Evolutionary conservation across 2,113 vertebrate genomes (phyloP), one percentile per base, ranked within the genome.

Genomic region (Sula dactylatra): DNA sequence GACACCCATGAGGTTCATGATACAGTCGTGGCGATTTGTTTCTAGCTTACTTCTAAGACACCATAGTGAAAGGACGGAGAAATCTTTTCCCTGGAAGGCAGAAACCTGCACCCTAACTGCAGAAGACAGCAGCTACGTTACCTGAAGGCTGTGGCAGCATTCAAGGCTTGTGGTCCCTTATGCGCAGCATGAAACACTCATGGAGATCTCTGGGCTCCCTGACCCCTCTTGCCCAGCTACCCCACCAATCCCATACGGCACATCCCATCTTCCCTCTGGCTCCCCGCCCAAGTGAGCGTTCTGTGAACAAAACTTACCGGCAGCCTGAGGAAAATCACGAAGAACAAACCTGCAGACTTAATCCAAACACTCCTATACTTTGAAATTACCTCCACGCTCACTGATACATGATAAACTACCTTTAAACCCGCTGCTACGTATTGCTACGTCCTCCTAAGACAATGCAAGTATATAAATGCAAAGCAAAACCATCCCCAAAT

Each of bases 1-100:
- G 76, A 38, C 29, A 86, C 44, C n/a, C 71, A 38, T 31, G 32
- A 67, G 22, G n/a, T 7, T 83, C 24, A 22, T 0, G 0, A 6
- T 16, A 29, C 27, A 40, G 27, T 20, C 44, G 34, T 2, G 25
- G 19, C 2, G 0, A 77, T 54, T 61, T 10, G 24, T 56, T 86
- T 89, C 49, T 17, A 80, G 36, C 24, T 87, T 62, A 15, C 27
- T 70, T 58, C 65, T 59, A 86, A 22, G 21, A 12, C 21, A 25
- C 12, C 1, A 1, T 17, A 70, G 40, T 34, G 49, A 58, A 84
- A 73, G 62, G 45, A 77, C 3, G 5, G 38, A 85, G 45, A 65
- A 72, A 18, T 16, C 31, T 34, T 22, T 29, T 32, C 42, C 72
- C 71, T 44, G 40, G 44, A 45, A 91, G 71, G 54, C 42, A 78